Base-by-base conservation (phyloP, 2,113 vertebrate species). In the Pica pica region DNA sequence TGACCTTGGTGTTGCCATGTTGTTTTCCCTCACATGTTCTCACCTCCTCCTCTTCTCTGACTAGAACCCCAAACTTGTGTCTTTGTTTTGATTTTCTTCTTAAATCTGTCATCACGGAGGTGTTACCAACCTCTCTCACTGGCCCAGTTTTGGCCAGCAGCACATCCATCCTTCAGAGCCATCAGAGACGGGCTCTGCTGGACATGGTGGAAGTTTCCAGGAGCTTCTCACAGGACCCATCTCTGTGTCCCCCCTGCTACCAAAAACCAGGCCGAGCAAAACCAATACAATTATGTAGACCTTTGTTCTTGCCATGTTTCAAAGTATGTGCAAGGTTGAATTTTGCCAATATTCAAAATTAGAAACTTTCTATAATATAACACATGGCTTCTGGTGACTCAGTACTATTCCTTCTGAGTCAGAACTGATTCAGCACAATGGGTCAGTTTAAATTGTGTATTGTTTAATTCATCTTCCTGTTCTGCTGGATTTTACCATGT, bases 381-480 rank as follows among this genome's bases (percentile, higher is more conserved):
- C 27, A 74, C 5, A 24, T 13, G 52, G n/a, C 64, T 89, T 78
- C 28, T 78, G 26, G 41, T 94, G 81, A 83, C 65, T 82, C 37
- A 42, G 67, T 83, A 24, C 20, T 76, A 10, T 59, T 81, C 13
- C 41, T 78, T 94, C 52, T 75, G 57, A 87, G 28, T 83, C 85
- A 95, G 50, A 91, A 85, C n/a, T 91, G 78, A 94, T 92, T 95
- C 74, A 87, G 81, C 91, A 91, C 12, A n/a, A 26, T 39, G 13
- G 5, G 2, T 73, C 27, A 69, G 10, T 64, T 82, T 53, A 69
- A 91, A 22, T 26, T 73, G n/a, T 23, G 15, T 27, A 41, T 78
- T 75, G 47, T 93, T 89, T 94, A 82, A 90, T 79, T 64, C 1
- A 0, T 93, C 47, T 91, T 87, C 60, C 22, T 68, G 44, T 68